Base-by-base conservation (phyloP, 2,113 vertebrate species). In the Anguilla japonica region DNA sequence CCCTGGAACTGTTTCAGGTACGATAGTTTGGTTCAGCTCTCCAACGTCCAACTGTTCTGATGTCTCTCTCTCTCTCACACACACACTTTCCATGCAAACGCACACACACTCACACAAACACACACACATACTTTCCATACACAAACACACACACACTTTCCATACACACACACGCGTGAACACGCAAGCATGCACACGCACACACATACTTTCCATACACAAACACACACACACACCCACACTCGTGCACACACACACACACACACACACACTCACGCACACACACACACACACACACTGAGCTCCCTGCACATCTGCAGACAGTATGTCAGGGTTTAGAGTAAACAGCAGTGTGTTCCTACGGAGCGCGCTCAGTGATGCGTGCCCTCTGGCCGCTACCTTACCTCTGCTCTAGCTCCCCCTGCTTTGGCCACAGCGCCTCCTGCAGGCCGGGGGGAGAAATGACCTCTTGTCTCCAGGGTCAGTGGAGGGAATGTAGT, bases 81-180 rank as follows among this genome's bases (percentile, higher is more conserved):
- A 43, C 56, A 41, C 83, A n/a, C 57, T 34, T 34, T 34, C 34
- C 34, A 34, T 34, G 1, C 1, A 84, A 63, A 78, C 63, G 22
- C 84, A 60, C 41, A 53, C 81, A 13, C 14, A 50, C 46, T 14
- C 63, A 84, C 84, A 79, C 41, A 81, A 57, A n/a, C 39, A 53
- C 41, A 71, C 41, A 41, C 79, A 82, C 34, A 63, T 79, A 87
- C 67, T 71, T n/a, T n/a, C n/a, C 41, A 67, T 39, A 53, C 39
- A 46, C 43, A 46, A 5, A 46, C 9, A 13, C 9, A 60, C 56
- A 60, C 56, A 60, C 14, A 60, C 56, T 18, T 34, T 34, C 34
- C 3, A 60, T 14, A 60, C 56, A 60, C 18, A 18, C 56, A 57
- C 56, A 57, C 13, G 13, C 56, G 13, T 11, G 1, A 57, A 57